Evolutionary conservation across 2,113 vertebrate genomes (phyloP).

Genomic region (Galemys pyrenaicus): DNA sequence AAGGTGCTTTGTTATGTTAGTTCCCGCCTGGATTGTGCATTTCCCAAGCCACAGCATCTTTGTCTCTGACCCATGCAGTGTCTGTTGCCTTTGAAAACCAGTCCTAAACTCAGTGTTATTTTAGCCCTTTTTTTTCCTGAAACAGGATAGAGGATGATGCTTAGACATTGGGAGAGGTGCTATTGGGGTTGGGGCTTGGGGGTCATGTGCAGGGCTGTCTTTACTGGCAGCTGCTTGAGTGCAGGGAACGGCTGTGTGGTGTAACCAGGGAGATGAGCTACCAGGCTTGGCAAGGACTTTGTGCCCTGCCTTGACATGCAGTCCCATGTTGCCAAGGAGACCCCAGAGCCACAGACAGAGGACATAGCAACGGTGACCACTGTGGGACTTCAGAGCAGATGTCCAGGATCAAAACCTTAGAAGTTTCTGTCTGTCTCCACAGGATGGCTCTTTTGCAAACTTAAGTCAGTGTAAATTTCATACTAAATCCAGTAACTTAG

Average conservation of each 20-base stretch:
- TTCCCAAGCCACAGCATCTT: not conserved
- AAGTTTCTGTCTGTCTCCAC: not conserved
- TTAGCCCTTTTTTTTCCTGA: not conserved
- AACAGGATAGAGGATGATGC: not conserved
- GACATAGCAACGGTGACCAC: not conserved
- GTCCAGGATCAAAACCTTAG: not conserved
- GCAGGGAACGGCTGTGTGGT: not conserved
- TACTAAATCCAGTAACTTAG: not conserved
- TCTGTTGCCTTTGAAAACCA: not conserved
- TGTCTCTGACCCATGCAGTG: not conserved
- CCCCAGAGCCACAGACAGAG: not conserved
- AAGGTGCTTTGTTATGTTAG: not conserved
- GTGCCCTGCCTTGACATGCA: not conserved
- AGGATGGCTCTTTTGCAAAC: not conserved
- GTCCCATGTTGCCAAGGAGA: not conserved
- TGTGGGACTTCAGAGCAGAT: not conserved
- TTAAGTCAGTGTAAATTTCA: not conserved
- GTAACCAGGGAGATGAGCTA: not conserved
- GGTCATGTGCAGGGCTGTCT: not conserved
- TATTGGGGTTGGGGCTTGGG: not conserved
- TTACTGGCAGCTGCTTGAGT: not conserved
- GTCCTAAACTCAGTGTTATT: not conserved
- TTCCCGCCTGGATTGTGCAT: not conserved
- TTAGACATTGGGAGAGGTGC: not conserved
- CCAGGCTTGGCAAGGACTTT: not conserved